Conservation (phyloP, 1,140 invertebrate species). For the Pomacea maculata region DNA sequence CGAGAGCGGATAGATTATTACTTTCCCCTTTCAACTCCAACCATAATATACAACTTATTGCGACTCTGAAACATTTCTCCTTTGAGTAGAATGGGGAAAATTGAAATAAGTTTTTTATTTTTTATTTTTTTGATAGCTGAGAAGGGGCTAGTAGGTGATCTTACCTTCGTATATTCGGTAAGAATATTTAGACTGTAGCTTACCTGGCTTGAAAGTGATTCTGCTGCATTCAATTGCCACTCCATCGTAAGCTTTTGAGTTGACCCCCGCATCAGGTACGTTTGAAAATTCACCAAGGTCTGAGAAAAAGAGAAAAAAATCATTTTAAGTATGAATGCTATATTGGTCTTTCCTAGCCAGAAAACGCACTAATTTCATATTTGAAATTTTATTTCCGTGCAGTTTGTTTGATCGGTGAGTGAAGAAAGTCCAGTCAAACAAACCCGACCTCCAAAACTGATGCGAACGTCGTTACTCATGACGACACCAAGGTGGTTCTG, state of each 20-base stretch:
- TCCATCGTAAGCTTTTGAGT: constrained; percentile 45
- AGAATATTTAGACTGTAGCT: not conserved
- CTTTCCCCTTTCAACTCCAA: no score
- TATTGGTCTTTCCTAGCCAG: not conserved
- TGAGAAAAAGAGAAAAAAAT: constrained; percentile 20
- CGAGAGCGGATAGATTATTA: no score
- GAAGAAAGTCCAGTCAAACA: not conserved
- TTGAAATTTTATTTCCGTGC: not conserved
- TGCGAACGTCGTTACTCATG: constrained; percentile 84
- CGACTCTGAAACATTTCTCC: no score
- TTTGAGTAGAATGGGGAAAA: no score
- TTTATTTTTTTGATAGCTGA: no score
- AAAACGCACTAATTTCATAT: not conserved
- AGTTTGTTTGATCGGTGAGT: no score
- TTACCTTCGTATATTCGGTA: no score
- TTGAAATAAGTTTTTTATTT: no score
- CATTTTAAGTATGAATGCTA: no score
- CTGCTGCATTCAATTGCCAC: constrained; percentile 42
- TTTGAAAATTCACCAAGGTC: constrained; percentile 51
- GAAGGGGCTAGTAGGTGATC: no score
- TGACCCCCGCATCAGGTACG: constrained; percentile 42
- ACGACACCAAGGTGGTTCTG: constrained; percentile 90
- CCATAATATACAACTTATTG: no score
- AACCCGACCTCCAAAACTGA: constrained; percentile 83
- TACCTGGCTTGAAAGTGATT: constrained; percentile 45